Base-by-base conservation (phyloP, 2,888 invertebrate genomes). In the Boloria euphrosyne region DNA sequence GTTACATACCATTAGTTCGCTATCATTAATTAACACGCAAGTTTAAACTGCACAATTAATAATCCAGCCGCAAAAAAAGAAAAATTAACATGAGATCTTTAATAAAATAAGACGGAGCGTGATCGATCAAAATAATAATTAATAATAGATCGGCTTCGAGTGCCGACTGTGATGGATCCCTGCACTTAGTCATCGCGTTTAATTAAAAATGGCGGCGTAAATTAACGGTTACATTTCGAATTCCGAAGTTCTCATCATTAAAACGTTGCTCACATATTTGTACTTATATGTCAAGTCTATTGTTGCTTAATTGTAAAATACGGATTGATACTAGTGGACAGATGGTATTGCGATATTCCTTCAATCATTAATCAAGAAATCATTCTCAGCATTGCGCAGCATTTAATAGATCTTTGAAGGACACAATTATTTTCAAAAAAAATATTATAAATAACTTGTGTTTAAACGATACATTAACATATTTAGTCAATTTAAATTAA, bases 81-180 rank as follows among this genome's bases (percentile, higher is more conserved):
- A 83, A 84, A 82, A 80, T 79, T 79, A 78, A 78, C 79, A 80
- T 81, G 77, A 77, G 73, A 78, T 83, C 86, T 85, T 80, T 89
- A 88, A 90, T 90, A 83, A 90, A 89, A 87, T 87, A 90, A 88
- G 87, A 85, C 81, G 84, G 77, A 80, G 79, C 87, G 81, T 87
- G 89, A 91, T 90, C 90, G 83, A 90, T 92, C 90, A 91, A 89
- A 90, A 89, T 88, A 90, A 87, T 89, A 91, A 91, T 90, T 89
- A 91, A 89, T 90, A 89, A 88, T 89, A 90, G 87, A 85, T 85
- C 84, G 84, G 80, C 80, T 76, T 78, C 81, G 80, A 82, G 80
- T 79, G 80, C 81, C 84, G 83, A 82, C 83, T 79, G 86, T 87
- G 88, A 88, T 87, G 86, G 86, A 87, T 85, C 83, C 83, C 80